Evolutionary conservation across 1,140 invertebrate species (phyloP).

Genomic region (Notospermus geniculatus): DNA sequence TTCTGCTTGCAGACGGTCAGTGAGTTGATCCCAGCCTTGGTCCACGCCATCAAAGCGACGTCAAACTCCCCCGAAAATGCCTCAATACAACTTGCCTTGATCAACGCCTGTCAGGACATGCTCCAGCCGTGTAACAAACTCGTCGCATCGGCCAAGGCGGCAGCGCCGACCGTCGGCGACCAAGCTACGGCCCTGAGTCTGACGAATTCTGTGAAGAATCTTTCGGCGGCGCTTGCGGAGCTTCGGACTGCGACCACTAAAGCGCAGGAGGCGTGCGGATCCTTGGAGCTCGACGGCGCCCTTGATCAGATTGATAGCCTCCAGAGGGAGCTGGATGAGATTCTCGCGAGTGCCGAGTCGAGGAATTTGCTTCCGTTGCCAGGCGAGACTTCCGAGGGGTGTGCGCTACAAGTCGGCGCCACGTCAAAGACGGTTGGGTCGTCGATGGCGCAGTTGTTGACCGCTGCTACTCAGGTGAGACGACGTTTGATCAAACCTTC

Average conservation of each 20-base stretch:
- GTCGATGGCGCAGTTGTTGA: slow-evolving; percentile 76
- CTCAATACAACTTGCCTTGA: slow-evolving; percentile 75
- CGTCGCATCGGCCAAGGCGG: slow-evolving; percentile 70
- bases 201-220: slow-evolving; percentile 70
- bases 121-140: slow-evolving; percentile 69
- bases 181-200: slow-evolving; percentile 72
- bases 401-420: slow-evolving; percentile 69
- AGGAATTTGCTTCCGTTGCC: slow-evolving; percentile 77
- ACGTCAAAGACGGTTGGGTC: slow-evolving; percentile 67
- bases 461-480: slow-evolving; percentile 71
- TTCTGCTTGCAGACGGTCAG: slow-evolving; percentile 60
- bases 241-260: slow-evolving; percentile 77
- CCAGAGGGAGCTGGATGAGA: slow-evolving; percentile 78
- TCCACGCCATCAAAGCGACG: slow-evolving; percentile 77
- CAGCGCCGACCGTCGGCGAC: slow-evolving; percentile 82
- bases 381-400: slow-evolving; percentile 78
- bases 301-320: slow-evolving; percentile 76
- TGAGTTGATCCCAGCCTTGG: slow-evolving; percentile 76
- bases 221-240: slow-evolving; percentile 74
- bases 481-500: slow-evolving; percentile 1
- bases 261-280: slow-evolving; percentile 82
- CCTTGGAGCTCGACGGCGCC: slow-evolving; percentile 73
- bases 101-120: slow-evolving; percentile 84
- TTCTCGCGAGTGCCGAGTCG: slow-evolving; percentile 70
- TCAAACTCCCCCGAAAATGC: slow-evolving; percentile 71